phyloP scores from a whole-genome alignment of 2,888 invertebrate genomes.

The Leucania comma region DNA sequence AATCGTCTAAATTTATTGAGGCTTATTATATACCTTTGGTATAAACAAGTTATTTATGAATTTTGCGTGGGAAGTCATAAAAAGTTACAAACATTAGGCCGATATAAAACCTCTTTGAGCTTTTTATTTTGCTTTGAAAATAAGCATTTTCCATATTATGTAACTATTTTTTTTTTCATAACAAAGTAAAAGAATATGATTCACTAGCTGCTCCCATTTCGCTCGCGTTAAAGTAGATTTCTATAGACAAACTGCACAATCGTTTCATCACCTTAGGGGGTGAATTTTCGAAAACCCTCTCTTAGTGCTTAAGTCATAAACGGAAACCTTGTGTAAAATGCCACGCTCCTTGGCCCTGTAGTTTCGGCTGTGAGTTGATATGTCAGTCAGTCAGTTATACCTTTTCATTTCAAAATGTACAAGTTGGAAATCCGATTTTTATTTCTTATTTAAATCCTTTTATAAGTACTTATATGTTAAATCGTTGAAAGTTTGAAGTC shows the following conservation, averaged over 20 bases:
- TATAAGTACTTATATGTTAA: not conserved
- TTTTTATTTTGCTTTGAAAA: constrained; percentile 14
- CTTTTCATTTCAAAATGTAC: not conserved
- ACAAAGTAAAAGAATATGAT: not conserved
- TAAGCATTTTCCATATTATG: not conserved
- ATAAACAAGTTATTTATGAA: constrained; percentile 14
- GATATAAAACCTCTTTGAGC: constrained; percentile 16
- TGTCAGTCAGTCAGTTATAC: too few species aligned
- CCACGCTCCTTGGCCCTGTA: too few species aligned
- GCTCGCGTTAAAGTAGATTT: too few species aligned
- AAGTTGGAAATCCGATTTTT: too few species aligned
- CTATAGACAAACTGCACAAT: too few species aligned
- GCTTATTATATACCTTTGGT: not conserved
- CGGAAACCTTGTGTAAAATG: too few species aligned
- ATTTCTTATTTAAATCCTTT: not conserved
- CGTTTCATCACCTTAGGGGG: too few species aligned
- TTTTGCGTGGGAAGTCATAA: constrained; percentile 8
- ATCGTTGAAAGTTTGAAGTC: not conserved
- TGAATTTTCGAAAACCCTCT: too few species aligned
- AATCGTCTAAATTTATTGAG: not conserved
- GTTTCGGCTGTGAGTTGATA: too few species aligned
- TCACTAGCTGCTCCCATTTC: too few species aligned
- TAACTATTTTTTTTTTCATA: not conserved
- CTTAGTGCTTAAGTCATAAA: too few species aligned
- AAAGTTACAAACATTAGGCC: constrained; percentile 12